Conservation (phyloP, 1,140 invertebrate genomes). For the Solenopsis invicta region DNA sequence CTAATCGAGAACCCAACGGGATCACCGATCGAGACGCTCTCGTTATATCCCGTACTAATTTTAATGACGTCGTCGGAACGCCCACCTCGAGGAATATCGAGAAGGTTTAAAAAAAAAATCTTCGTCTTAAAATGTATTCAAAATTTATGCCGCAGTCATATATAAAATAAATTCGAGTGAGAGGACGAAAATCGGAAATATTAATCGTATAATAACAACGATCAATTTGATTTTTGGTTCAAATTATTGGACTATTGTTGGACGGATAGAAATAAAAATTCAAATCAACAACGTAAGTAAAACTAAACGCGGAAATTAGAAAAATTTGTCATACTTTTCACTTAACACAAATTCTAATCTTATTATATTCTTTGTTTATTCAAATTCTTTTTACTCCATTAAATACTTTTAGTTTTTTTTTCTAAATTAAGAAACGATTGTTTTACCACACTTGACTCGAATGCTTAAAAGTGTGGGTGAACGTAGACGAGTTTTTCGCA, state of each 20-base stretch:
- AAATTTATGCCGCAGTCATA: slow-evolving; percentile 18
- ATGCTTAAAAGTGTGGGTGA: neutral
- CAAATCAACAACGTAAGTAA: neutral
- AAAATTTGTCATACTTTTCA: neutral
- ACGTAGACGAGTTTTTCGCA: slow-evolving; percentile 5
- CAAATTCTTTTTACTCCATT: neutral
- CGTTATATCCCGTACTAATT: slow-evolving; percentile 55
- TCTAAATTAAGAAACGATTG: neutral
- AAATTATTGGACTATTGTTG: too few relatives aligned
- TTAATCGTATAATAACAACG: neutral
- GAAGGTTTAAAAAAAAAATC: slow-evolving; percentile 39
- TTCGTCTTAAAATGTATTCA: slow-evolving; percentile 12
- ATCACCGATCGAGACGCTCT: slow-evolving; percentile 53
- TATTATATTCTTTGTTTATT: neutral
- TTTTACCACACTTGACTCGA: neutral
- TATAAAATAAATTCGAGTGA: neutral
- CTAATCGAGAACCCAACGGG: slow-evolving; percentile 53
- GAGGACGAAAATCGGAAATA: neutral
- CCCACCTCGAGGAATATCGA: neutral
- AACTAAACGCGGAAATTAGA: neutral
- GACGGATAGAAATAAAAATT: neutral
- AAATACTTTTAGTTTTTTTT: neutral
- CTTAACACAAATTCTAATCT: neutral
- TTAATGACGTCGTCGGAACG: slow-evolving; percentile 50
- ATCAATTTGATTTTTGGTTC: neutral